phyloP scores from a whole-genome alignment of 2,888 invertebrate species.

The Selenia dentaria region DNA sequence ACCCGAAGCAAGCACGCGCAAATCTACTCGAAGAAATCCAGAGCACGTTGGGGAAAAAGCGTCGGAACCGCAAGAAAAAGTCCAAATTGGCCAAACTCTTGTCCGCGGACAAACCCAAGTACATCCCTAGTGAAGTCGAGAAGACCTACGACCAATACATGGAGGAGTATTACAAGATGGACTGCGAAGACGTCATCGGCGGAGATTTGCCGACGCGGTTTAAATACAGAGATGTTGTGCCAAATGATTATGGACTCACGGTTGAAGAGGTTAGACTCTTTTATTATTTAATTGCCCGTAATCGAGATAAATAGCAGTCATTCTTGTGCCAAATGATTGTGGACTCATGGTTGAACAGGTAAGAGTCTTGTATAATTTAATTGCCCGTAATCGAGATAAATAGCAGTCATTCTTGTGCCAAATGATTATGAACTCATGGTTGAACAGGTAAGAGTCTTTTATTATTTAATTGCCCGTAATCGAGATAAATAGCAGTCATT shows the following conservation, averaged over 20 bases:
- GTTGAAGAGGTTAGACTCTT: slow-evolving; percentile 92
- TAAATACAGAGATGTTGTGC: slow-evolving; percentile 94
- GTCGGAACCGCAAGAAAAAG: slow-evolving; percentile 85
- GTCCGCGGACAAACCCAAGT: slow-evolving; percentile 91
- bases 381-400: too few relatives aligned
- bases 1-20: slow-evolving; percentile 80
- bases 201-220: slow-evolving; percentile 96
- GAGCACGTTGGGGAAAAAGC: slow-evolving; percentile 81
- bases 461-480: too few relatives aligned
- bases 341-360: too few relatives aligned
- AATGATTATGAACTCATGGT: too few relatives aligned
- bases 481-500: too few relatives aligned
- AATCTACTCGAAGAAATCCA: slow-evolving; percentile 83
- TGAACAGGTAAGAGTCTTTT: too few relatives aligned
- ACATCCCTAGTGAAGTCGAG: slow-evolving; percentile 89
- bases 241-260: slow-evolving; percentile 96
- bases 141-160: slow-evolving; percentile 93
- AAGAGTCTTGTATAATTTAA: too few relatives aligned
- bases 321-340: too few relatives aligned
- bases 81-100: slow-evolving; percentile 91
- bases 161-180: slow-evolving; percentile 97
- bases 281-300: too few relatives aligned
- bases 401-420: too few relatives aligned
- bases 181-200: slow-evolving; percentile 97
- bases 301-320: too few relatives aligned